phyloP scores from a whole-genome alignment of 2,797 vertebrate species.

The Knipowitschia caucasica region DNA sequence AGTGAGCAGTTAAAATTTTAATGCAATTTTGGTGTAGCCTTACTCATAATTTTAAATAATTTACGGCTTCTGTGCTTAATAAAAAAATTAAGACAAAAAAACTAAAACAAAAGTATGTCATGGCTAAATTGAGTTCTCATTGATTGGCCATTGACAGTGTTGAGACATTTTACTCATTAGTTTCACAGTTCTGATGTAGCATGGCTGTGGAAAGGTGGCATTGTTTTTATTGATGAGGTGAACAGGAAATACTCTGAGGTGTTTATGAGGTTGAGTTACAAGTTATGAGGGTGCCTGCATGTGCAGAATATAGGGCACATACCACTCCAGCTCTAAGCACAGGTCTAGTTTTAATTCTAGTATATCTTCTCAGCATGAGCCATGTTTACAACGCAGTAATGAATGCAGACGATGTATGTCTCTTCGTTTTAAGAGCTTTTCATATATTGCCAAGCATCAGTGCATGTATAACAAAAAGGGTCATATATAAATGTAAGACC shows the following conservation, averaged over 20 bases:
- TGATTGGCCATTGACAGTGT: slow-evolving; percentile 10
- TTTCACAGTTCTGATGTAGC: slow-evolving; percentile 10
- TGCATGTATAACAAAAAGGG: too few relatives aligned
- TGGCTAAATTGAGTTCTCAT: slow-evolving; percentile 24
- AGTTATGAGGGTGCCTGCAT: slow-evolving; percentile 59
- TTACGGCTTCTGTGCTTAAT: too few relatives aligned
- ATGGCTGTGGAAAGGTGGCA: slow-evolving; percentile 20
- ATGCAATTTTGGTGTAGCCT: too few relatives aligned
- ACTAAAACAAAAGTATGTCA: neutral
- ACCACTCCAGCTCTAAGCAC: neutral
- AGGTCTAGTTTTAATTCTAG: neutral
- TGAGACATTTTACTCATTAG: neutral
- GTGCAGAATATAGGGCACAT: slow-evolving; percentile 40
- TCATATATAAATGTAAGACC: too few relatives aligned
- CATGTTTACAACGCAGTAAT: neutral
- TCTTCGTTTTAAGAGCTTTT: too few relatives aligned
- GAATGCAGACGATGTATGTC: neutral
- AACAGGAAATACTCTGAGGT: slow-evolving; percentile 76
- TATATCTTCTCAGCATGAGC: too few relatives aligned
- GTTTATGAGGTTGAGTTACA: slow-evolving; percentile 73
- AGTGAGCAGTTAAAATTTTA: too few relatives aligned
- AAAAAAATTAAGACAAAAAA: neutral
- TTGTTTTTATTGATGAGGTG: slow-evolving; percentile 68
- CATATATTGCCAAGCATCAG: too few relatives aligned
- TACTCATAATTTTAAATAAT: too few relatives aligned